Percentiles rank a stretch among this genome's conserved stretches.
These are phyloP conservation scores for Elgonia sp. DNA, from an alignment of 2,888 invertebrate species.

Conservation along the genomic window DNA sequence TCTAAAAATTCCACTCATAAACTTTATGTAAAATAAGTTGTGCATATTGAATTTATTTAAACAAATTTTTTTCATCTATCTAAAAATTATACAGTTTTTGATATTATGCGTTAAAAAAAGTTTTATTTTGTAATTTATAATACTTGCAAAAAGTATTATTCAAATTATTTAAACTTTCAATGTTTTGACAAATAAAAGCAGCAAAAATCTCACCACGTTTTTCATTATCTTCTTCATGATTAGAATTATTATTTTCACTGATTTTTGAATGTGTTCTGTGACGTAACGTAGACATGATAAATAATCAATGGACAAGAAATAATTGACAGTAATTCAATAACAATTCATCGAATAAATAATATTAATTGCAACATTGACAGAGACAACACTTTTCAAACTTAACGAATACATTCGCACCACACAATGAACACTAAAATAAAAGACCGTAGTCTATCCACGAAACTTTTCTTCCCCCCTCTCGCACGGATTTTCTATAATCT, in stretches of 20 bases:
- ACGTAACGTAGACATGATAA: conserved; percentile 48
- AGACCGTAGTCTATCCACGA: conserved; percentile 28
- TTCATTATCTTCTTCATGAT: conserved; percentile 1
- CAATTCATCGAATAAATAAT: no score
- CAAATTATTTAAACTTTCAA: no score
- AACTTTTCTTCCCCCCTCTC: conserved; percentile 51
- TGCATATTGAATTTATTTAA: no score
- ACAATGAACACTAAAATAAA: conserved; percentile 41
- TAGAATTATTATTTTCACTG: neutral
- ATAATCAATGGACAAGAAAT: conserved; percentile 15
- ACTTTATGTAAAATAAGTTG: no score
- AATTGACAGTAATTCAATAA: conserved; percentile 6
- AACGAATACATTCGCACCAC: conserved; percentile 35
- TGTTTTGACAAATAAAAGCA: neutral
- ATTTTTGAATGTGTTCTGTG: neutral
- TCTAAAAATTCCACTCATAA: no score
- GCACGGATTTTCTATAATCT: conserved; percentile 52
- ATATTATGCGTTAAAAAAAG: no score
- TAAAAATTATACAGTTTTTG: no score
- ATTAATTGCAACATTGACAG: neutral
- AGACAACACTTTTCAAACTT: conserved; percentile 16
- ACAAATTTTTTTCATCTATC: no score
- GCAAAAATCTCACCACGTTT: neutral
- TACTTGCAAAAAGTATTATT: no score
- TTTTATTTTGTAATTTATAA: no score